A percentile compares a stretch with the other conserved stretches of the same genome.
phyloP scores from a whole-genome alignment of 2,888 invertebrate genomes.

The Carpatolechia fugitivella region DNA sequence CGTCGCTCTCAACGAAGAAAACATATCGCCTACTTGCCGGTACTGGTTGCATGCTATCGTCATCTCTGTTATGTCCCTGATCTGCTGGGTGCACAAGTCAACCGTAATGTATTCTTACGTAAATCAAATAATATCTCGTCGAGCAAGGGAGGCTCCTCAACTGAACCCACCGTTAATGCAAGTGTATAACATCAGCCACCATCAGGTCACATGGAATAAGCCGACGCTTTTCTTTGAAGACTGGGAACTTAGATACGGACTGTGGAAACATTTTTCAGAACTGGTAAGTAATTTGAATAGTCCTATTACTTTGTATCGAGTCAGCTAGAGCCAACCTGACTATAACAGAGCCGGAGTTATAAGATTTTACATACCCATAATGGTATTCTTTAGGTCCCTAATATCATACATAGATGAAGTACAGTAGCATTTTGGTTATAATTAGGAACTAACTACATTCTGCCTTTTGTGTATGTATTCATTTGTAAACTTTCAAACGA shows the following conservation, averaged over 20 bases:
- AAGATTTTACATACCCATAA: no score
- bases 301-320: no score
- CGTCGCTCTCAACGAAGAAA: slow-evolving; percentile 57
- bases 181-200: slow-evolving; percentile 72
- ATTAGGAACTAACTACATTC: no score
- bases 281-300: slow-evolving; percentile 10
- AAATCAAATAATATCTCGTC: slow-evolving; percentile 73
- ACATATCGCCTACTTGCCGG: slow-evolving; percentile 44
- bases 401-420: no score
- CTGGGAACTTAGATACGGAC: slow-evolving; percentile 82
- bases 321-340: no score
- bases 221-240: slow-evolving; percentile 82
- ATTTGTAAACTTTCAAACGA: no score
- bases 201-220: slow-evolving; percentile 80
- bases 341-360: no score
- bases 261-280: slow-evolving; percentile 79
- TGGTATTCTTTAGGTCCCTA: no score
- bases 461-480: no score
- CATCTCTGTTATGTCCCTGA: slow-evolving; percentile 79
- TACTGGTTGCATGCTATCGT: slow-evolving; percentile 81
- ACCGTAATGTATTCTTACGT: slow-evolving; percentile 78
- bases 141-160: slow-evolving; percentile 81
- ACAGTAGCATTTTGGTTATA: no score
- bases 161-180: slow-evolving; percentile 80
- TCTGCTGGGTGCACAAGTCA: slow-evolving; percentile 82